Conservation (phyloP, 2,113 vertebrate species). For the Scytalopus superciliaris region DNA sequence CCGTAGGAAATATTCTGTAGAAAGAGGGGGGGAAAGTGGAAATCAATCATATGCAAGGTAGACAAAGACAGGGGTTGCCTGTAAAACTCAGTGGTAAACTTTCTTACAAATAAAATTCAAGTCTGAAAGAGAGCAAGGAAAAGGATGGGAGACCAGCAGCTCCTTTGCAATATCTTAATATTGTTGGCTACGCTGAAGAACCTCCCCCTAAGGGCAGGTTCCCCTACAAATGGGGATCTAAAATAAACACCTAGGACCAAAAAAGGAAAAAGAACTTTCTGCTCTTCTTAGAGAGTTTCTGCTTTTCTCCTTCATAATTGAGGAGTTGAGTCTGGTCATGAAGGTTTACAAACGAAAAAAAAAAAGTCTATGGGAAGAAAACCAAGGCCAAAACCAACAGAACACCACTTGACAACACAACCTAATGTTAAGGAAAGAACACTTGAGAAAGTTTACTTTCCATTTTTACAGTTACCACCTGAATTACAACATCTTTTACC, state of each 20-base stretch:
- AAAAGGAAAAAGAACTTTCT: background rate
- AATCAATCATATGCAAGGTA: background rate
- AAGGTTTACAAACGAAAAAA: background rate
- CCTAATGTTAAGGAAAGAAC: background rate
- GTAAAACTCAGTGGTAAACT: background rate
- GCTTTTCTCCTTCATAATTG: too few species aligned
- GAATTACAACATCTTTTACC: background rate
- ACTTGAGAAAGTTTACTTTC: constrained; percentile 14
- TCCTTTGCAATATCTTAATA: background rate
- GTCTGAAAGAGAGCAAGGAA: background rate
- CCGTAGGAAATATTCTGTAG: background rate
- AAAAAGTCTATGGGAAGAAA: background rate
- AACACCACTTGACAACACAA: constrained; percentile 4
- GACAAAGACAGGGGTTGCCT: background rate
- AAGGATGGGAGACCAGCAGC: background rate
- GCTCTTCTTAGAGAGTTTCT: background rate
- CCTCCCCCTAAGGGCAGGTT: background rate
- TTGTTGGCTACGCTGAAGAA: background rate
- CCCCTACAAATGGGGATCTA: background rate
- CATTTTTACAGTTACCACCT: background rate
- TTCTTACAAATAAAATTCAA: background rate
- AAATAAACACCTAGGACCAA: background rate
- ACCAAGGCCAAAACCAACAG: constrained; percentile 17
- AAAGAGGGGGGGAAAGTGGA: rapidly evolving
- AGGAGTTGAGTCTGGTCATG: background rate